Evolutionary conservation across 2,888 invertebrate species (phyloP), one percentile per base, ranked within the genome.

Genomic region (Agriopis leucophaearia): DNA sequence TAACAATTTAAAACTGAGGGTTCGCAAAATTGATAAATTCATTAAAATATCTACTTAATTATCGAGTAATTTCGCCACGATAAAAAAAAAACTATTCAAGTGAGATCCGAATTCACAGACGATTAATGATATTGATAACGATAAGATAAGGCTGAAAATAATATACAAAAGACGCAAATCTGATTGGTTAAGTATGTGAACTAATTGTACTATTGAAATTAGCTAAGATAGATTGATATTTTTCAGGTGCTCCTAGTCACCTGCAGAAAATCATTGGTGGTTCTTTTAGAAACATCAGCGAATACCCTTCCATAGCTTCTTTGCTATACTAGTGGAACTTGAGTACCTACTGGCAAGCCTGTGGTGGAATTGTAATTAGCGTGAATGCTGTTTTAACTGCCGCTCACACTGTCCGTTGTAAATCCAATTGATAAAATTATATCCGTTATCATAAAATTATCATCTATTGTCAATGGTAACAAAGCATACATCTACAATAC

Each of bases 281-380:
- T 13, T 42, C 52, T 15, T 50, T 56, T n/a, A 55, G 60, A 12
- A 62, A 58, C 9, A 55, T 63, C 36, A 47, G 27, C 15, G 61
- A 63, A 12, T 76, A 72, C 56, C 76, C 78, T 0, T 40, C 50
- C 0, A 74, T 76, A 0, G 70, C 58, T 4, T 47, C 74, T 6
- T 64, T 74, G 8, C 70, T 75, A 5, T 75, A 50, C 52, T 52
- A 71, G 0, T 38, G 40, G 51, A 67, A 71, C 27, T 36, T 40
- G 13, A 60, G 18, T 27, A 50, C 40, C 8, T 60, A 42, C 18
- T 18, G n/a, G n/a, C 59, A 76, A 13, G 8, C 47, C 9, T 80
- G 81, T 40, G 81, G 79, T 9, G 85, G 85, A 12, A 66, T 78
- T 38, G 77, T 86, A 27, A 15, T 84, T 10, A 86, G 82, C 72